Percentiles rank a stretch among this genome's conserved stretches.
Conservation (phyloP, 1,140 invertebrate genomes). For the Zaprionus davidi region DNA sequence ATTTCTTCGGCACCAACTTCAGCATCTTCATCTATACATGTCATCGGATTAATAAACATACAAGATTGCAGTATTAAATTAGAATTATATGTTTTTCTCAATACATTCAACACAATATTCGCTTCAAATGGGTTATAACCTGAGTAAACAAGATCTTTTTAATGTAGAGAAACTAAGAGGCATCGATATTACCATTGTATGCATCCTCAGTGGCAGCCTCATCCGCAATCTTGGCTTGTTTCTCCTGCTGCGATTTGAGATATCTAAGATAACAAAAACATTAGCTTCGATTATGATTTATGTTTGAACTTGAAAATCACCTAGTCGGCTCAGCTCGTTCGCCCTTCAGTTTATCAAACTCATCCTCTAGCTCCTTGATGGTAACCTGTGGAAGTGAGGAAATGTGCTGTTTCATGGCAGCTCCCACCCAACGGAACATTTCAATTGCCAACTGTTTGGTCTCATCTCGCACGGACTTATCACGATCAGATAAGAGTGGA, state of each 20-base stretch:
- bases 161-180: neutral
- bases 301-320: constrained; percentile 26
- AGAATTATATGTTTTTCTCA: constrained; percentile 2
- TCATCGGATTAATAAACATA: neutral
- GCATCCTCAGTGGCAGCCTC: constrained; percentile 85
- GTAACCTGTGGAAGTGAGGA: constrained; percentile 94
- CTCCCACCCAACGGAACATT: constrained; percentile 96
- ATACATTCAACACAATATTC: neutral
- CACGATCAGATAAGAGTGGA: constrained; percentile 93
- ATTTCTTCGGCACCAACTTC: constrained; percentile 88
- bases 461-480: constrained; percentile 96
- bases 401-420: constrained; percentile 94
- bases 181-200: constrained; percentile 82
- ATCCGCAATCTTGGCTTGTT: constrained; percentile 87
- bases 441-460: constrained; percentile 95
- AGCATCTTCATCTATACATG: constrained; percentile 83
- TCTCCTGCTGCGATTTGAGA: constrained; percentile 94
- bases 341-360: constrained; percentile 91
- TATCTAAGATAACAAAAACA: constrained; percentile 85
- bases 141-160: neutral
- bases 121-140: neutral
- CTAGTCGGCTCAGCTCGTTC: constrained; percentile 89
- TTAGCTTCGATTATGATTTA: neutral
- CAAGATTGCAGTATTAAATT: neutral
- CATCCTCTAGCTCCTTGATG: constrained; percentile 93